These are phyloP conservation scores for Micromys minutus DNA, from an alignment of 2,113 vertebrate species.

Conservation along the genomic window DNA sequence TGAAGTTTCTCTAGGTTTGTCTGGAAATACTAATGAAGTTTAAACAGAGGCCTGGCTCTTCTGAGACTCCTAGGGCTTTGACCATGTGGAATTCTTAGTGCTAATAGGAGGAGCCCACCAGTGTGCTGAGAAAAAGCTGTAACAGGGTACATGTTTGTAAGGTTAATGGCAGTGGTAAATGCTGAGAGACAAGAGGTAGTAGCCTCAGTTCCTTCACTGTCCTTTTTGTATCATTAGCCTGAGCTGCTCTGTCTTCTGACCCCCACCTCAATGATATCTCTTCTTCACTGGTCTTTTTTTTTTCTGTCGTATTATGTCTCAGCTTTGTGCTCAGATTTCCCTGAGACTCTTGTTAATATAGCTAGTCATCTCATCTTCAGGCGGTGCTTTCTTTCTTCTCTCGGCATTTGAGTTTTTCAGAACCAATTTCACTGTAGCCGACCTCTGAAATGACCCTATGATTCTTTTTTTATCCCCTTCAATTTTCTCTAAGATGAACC, in stretches of 20 bases:
- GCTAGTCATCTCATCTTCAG: neutral
- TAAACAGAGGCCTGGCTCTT: neutral
- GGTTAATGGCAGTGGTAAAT: rapidly evolving
- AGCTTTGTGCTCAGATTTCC: neutral
- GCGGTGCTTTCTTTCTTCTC: neutral
- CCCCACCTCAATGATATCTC: neutral
- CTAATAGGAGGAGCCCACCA: too few relatives aligned
- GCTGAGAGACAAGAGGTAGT: neutral
- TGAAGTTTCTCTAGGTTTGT: neutral
- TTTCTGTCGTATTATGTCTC: neutral
- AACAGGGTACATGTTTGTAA: rapidly evolving
- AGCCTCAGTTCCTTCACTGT: neutral
- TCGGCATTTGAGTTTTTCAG: neutral
- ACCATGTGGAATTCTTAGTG: neutral
- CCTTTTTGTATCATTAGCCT: rapidly evolving
- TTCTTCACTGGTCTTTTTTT: neutral
- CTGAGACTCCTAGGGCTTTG: neutral
- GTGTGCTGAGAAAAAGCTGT: neutral
- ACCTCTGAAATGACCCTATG: neutral
- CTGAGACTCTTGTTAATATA: neutral
- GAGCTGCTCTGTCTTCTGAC: rapidly evolving
- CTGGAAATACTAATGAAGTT: neutral
- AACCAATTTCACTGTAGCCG: neutral
- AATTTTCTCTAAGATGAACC: neutral
- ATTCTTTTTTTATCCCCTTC: neutral